Evolutionary conservation across 23 tunicate species (phyloP), one percentile per base, ranked within the genome.

Genomic region (Clavelina lepadiformis): DNA sequence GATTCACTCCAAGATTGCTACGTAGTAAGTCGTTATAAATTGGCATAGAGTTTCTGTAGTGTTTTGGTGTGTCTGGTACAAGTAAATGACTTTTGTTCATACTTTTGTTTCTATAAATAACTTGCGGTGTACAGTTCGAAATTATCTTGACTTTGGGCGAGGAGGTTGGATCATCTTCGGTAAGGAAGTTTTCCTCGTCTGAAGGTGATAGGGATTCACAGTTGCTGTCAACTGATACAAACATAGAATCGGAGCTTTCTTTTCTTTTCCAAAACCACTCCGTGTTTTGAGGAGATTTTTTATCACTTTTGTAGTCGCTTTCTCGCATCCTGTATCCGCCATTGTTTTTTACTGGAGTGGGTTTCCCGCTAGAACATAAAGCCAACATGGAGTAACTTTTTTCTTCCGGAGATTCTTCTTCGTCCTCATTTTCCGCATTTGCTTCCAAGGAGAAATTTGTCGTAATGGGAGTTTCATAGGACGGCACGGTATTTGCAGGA

Each of bases 191-290:
- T 11, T 41, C 49, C 49, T 33, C 44, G 67, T 61, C 67, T 28
- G 67, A 61, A 18, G 30, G 30, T n/a, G 67, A 35, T 18, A 61
- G 11, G 29, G 67, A 61, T 4, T 35, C 46, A 46, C 67, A 61
- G 46, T 33, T 44, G 46, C 84, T 78, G 46, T 68, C 51, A 36
- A 78, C 29, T 25, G 62, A 55, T 15, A 79, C 86, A 61, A 79
- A 79, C 70, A 79, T 24, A 0, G 86, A 79, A 34, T 79, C 77
- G 11, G 64, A 15, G 31, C 86, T 79, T 18, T 79, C 65, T 33
- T 68, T 78, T 30, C 54, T 26, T 0, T 33, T 35, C 20, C 22
- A 65, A 21, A 0, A 32, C 20, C 21, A 19, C 26, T 65, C 73
- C 3, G 26, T 25, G 27, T 63, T 47, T 30, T 22, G 8, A 13